Evolutionary conservation across 2,888 invertebrate species (phyloP).

Genomic region (Cepaea hortensis): DNA sequence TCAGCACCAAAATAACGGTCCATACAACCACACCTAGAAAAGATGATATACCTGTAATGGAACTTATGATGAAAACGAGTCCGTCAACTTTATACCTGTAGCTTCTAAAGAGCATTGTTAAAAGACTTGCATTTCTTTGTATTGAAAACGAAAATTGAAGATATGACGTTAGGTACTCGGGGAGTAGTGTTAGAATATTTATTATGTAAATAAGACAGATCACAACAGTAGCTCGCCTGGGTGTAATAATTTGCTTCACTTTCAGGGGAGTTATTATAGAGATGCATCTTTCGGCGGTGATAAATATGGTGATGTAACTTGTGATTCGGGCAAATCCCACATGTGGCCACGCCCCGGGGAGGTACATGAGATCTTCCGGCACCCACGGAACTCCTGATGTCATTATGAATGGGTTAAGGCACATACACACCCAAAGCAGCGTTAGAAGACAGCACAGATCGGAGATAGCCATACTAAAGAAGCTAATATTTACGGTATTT

Average conservation of each 20-base stretch:
- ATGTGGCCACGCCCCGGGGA: conserved; percentile 5
- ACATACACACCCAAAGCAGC: conserved; percentile 1
- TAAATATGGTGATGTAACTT: conserved; percentile 4
- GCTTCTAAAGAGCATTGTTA: neutral
- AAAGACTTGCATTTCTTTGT: neutral
- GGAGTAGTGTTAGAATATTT: neutral
- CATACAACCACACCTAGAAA: neutral
- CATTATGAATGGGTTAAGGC: conserved; percentile 5
- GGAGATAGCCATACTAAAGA: neutral
- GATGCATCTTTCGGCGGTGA: conserved; percentile 6
- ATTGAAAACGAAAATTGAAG: conserved; percentile 1
- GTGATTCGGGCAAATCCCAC: neutral
- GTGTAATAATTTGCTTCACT: conserved; percentile 1
- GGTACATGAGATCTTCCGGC: neutral
- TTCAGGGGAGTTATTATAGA: conserved; percentile 1
- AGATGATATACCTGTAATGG: neutral
- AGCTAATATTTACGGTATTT: conserved; percentile 22
- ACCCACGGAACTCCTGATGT: neutral
- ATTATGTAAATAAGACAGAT: neutral
- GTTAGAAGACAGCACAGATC: conserved; percentile 12
- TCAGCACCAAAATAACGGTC: neutral
- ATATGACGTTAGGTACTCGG: neutral
- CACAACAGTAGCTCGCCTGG: neutral
- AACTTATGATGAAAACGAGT: neutral
- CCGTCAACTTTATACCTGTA: conserved; percentile 1